Evolutionary conservation across 2,888 invertebrate species (phyloP), one percentile per base, ranked within the genome.

Genomic region (Macropis europaea): DNA sequence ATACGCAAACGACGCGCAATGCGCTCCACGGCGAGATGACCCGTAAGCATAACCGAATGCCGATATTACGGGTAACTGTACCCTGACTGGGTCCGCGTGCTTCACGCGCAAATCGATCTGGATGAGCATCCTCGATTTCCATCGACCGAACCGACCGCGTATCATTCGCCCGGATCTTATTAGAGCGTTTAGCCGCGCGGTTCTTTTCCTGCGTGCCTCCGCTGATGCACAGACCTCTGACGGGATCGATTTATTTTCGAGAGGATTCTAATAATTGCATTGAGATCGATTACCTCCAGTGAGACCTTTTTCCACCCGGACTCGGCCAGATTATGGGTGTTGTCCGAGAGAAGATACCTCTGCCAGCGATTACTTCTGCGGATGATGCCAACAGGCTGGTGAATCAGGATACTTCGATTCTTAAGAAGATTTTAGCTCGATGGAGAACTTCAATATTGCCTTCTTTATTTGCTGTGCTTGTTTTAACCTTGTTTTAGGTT

Each of bases 61-160:
- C 68, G 75, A 76, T 76, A 76, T 79, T 79, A 73, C 69, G 75
- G 34, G 64, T 81, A 81, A 81, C 81, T 82, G 82, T 82, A 77
- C 66, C 50, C 19, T 24, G 30, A 19, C 52, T 15, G 24, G 54
- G 32, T 32, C 13, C 32, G 34, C 42, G 45, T 45, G 38, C 28
- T 57, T 57, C 36, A 75, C 66, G 47, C 62, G 75, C 68, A 64
- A 77, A 80, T 77, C 76, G 77, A 79, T 73, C 66, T 53, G 50
- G 34, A 60, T 22, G 54, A 48, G 48, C 67, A 72, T 75, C 63
- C 77, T 70, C 52, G 57, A 64, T 70, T 48, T 42, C 26, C 38
- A 24, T n/a, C 24, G 61, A 62, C 66, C 53, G 32, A 11, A 22
- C 42, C 42, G 40, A 24, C 11, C 38, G 19, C 30, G 68, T 63